A percentile compares a stretch with the other conserved stretches of the same genome.
Conservation (phyloP, 2,888 invertebrate species). For the Drosophila greeni region DNA sequence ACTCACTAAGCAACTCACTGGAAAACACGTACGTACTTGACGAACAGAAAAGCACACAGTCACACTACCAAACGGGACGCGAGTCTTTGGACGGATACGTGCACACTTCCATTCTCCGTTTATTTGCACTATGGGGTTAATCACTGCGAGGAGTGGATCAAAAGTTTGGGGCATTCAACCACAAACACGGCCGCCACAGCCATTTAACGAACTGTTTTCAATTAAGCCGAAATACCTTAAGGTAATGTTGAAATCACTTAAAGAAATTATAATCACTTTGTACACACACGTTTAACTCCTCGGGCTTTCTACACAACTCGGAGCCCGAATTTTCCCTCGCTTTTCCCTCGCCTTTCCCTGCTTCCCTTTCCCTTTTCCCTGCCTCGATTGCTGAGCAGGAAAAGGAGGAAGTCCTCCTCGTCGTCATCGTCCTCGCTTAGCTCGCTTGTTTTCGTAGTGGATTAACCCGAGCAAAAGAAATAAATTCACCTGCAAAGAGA, state of each 20-base stretch:
- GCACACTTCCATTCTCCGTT: slow-evolving; percentile 10
- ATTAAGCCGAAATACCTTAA: slow-evolving; percentile 67
- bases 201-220: slow-evolving; percentile 68
- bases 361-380: not conserved
- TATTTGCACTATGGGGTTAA: slow-evolving; percentile 56
- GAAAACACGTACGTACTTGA: not conserved
- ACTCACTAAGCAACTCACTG: not conserved
- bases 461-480: slow-evolving; percentile 70
- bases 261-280: slow-evolving; percentile 73
- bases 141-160: slow-evolving; percentile 44
- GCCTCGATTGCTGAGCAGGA: not conserved
- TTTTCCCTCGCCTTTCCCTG: slow-evolving; percentile 3
- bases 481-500: slow-evolving; percentile 67
- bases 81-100: too few relatives aligned
- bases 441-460: slow-evolving; percentile 66
- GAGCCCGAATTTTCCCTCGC: slow-evolving; percentile 10
- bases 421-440: slow-evolving; percentile 7
- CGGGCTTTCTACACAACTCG: slow-evolving; percentile 41
- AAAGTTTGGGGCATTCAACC: slow-evolving; percentile 56
- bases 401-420: not conserved
- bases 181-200: slow-evolving; percentile 49
- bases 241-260: slow-evolving; percentile 75
- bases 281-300: slow-evolving; percentile 66
- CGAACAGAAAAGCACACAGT: not conserved
- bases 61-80: slow-evolving; percentile 10